A percentile compares a stretch with the other conserved stretches of the same genome.
Evolutionary conservation across 2,113 vertebrate genomes (phyloP).

Genomic region (Perognathus longimembris): DNA sequence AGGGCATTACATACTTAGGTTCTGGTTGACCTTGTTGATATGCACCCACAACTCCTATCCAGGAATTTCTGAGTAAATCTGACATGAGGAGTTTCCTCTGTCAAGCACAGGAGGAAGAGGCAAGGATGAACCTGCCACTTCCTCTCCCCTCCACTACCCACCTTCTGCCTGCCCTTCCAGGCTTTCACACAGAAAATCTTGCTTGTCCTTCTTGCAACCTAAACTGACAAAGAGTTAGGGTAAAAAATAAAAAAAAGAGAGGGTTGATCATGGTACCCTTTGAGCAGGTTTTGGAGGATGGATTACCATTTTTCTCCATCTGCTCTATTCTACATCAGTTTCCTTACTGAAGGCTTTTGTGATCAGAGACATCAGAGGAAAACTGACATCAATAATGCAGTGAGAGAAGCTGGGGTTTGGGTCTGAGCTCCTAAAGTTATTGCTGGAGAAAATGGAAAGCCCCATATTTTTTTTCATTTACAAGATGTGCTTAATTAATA

Average conservation of each 20-base stretch:
- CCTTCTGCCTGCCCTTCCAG: background rate
- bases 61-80: background rate
- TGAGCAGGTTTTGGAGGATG: background rate
- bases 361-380: background rate
- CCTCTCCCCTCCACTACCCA: rapidly evolving
- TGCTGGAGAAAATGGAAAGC: background rate
- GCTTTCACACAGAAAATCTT: no score
- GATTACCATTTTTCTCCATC: no score
- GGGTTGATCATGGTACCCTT: background rate
- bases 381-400: background rate
- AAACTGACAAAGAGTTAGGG: background rate
- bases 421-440: no score
- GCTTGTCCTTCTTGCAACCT: background rate
- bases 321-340: background rate
- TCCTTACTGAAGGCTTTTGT: background rate
- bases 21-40: background rate
- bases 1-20: background rate
- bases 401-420: background rate
- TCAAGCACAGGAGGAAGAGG: background rate
- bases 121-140: background rate
- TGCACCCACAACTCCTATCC: background rate
- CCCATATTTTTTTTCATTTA: background rate
- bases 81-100: background rate
- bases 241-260: background rate
- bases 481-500: background rate